Evolutionary conservation across 2,797 vertebrate species (phyloP), one percentile per base, ranked within the genome.

Genomic region (Hoplostethus atlanticus): DNA sequence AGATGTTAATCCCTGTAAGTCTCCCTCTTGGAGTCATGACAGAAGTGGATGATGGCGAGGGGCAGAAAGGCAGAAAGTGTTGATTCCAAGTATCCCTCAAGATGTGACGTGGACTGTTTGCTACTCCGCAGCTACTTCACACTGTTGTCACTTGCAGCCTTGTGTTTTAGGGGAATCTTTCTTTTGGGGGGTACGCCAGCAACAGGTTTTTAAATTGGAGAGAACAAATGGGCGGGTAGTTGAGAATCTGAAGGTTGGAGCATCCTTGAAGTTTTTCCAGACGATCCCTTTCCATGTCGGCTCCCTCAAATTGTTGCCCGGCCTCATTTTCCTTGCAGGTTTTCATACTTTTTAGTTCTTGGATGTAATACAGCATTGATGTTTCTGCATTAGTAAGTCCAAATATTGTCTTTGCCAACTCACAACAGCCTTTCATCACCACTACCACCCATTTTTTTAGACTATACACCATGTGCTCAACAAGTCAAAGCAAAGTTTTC

Each of bases 51-150:
- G 79, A 72, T 76, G 54, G 62, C 5, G 13, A 51, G 48, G 21
- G 53, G 30, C 71, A 17, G 21, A 58, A 36, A 73, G 53, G 30
- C 71, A 17, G 21, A 58, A 36, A 73, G 76, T 4, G 13, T 34
- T 68, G 78, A 81, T 84, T 54, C 76, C 50, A 81, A 85, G 64
- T 71, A 71, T 76, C 71, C 55, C 62, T 84, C 52, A 57, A 68
- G 58, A 73, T 13, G 44, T 74, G 76, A 74, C 59, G 31, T 54
- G 71, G 55, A 57, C 75, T 79, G 36, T 83, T 78, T 73, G 44
- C 64, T 66, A 74, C 75, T 75, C 77, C 11, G 72, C 44, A 58
- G 13, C 65, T 65, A 65, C 76, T 80, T 83, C 54, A 64, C 79
- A 66, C 50, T 25, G 60, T 55, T 86, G 69, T 73, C 63, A 75